Evolutionary conservation across 2,888 invertebrate species (phyloP).

Genomic region (Drosophila borealis): DNA sequence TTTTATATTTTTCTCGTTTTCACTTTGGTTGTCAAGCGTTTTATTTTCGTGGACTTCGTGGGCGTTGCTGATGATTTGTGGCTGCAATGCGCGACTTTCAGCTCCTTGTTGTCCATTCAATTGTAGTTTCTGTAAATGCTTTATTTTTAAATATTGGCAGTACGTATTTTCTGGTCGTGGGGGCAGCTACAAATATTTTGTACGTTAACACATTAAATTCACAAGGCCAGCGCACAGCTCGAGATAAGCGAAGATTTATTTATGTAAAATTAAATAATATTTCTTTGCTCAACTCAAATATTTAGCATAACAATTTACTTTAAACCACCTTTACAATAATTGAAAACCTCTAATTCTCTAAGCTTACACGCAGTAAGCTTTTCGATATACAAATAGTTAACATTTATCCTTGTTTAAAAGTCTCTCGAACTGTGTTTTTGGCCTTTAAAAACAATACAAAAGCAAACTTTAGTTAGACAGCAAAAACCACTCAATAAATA

Average conservation of each 20-base stretch:
- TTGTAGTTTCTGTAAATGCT: slow-evolving; percentile 13
- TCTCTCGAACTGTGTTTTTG: slow-evolving; percentile 27
- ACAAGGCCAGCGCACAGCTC: slow-evolving; percentile 20
- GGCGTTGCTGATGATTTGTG: slow-evolving; percentile 29
- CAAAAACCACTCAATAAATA: slow-evolving; percentile 47
- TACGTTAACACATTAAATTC: slow-evolving; percentile 15
- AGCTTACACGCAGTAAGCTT: neutral
- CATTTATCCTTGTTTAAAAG: neutral
- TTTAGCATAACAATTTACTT: neutral
- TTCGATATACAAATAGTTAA: neutral
- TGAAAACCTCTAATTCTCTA: too few species aligned
- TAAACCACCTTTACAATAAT: neutral
- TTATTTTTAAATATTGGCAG: slow-evolving; percentile 12
- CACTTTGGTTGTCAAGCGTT: slow-evolving; percentile 30
- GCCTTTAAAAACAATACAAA: neutral
- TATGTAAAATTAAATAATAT: neutral
- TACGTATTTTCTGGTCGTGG: neutral
- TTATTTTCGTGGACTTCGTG: slow-evolving; percentile 29
- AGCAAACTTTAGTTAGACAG: slow-evolving; percentile 10
- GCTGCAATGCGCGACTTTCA: slow-evolving; percentile 22
- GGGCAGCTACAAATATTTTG: slow-evolving; percentile 8
- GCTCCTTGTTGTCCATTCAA: slow-evolving; percentile 37
- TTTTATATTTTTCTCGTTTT: slow-evolving; percentile 21
- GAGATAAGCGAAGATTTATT: neutral
- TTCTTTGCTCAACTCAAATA: neutral